Evolutionary conservation across 2,888 invertebrate species (phyloP), one percentile per base, ranked within the genome.

Genomic region (Protophormia terraenovae): DNA sequence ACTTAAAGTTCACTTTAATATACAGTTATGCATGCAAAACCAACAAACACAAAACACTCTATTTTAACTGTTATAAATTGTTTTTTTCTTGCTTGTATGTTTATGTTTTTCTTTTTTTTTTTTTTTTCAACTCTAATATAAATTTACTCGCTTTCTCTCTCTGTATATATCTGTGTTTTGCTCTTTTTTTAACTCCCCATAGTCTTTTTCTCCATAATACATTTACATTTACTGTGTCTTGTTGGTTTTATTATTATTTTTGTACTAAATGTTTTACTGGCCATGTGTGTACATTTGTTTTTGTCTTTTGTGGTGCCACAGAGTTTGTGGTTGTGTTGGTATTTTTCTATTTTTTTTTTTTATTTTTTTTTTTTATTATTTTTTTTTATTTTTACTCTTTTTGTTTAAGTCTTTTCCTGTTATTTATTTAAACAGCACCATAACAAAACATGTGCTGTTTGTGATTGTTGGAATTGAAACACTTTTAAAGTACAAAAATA

Each of bases 361-460:
- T 45, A 3, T 6, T 22, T 16, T 32, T 3, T 35, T 27, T 50
- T 45, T 35, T 53, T 22, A 41, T n/a, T 45, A 0, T n/a, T 64
- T 66, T 45, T 24, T 4, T 66, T n/a, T 55, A 35, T 32, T n/a
- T 50, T 45, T 50, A 12, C 1, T 10, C 19, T 32, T 69, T 69
- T 67, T 50, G 19, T 24, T 50, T 19, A 47, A 12, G 6, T 53
- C 53, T 4, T 53, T 53, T 53, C 19, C 16, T 8, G 47, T 47
- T 38, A 0, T n/a, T 50, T 14, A 41, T 75, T 60, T 58, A 64
- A 73, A 66, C 58, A 35, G 16, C 19, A 50, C 27, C 35, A 60
- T 45, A 47, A 27, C 27, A 35, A 75, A 81, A 75, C 73, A 81
- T 76, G 47, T 62, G 67, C 53, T 64, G 35, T 24, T 79, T 64